Evolutionary conservation across 92 coral and sea anemone genomes (phyloP).

Genomic region (Paragorgia papillata): DNA sequence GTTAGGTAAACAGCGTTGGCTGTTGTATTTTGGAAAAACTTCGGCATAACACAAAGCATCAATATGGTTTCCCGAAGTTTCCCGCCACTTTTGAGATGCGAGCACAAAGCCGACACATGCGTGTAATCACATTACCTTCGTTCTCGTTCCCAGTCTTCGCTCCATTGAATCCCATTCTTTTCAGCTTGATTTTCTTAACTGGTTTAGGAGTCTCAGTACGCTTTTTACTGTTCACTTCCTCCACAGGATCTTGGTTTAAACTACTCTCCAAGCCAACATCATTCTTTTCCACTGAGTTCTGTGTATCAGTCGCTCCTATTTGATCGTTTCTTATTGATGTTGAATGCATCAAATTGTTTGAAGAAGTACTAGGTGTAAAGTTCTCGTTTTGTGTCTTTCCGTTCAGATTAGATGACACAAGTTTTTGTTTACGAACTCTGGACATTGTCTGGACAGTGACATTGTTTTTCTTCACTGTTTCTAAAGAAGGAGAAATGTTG

Average conservation of each 20-base stretch:
- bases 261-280: background rate
- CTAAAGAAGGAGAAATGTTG: too few relatives aligned
- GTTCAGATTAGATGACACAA: too few relatives aligned
- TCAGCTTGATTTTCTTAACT: conserved; percentile 10
- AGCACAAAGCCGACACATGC: too few relatives aligned
- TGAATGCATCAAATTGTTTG: too few relatives aligned
- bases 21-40: too few relatives aligned
- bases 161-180: conserved; percentile 17
- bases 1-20: too few relatives aligned
- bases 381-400: background rate
- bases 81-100: too few relatives aligned
- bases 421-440: too few relatives aligned
- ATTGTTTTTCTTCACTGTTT: too few relatives aligned
- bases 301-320: background rate
- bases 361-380: background rate
- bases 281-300: background rate
- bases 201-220: conserved; percentile 8
- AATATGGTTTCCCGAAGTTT: too few relatives aligned
- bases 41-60: too few relatives aligned
- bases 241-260: background rate
- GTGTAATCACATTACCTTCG: conserved; percentile 2
- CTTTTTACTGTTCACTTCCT: background rate
- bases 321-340: conserved; percentile 1
- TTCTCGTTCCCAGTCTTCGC: background rate
- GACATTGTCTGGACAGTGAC: too few relatives aligned